phyloP scores from a whole-genome alignment of 2,888 invertebrate genomes.

The Noctua comes region DNA sequence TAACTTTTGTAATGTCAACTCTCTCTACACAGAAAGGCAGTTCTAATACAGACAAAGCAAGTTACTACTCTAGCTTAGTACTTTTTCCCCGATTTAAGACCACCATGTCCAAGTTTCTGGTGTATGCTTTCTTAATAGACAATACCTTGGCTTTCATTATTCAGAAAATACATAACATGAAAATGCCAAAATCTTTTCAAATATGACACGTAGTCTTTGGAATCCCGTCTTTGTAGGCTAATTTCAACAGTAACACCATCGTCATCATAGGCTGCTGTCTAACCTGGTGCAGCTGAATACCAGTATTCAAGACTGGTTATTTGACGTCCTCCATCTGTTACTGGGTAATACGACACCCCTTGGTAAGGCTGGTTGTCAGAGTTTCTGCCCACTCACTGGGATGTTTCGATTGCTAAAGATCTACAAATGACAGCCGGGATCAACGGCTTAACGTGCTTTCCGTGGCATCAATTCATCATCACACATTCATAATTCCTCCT shows the following conservation, averaged over 20 bases:
- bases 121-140: neutral
- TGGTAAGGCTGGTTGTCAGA: neutral
- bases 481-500: conserved; percentile 17
- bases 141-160: neutral
- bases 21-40: too few relatives aligned
- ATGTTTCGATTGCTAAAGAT: neutral
- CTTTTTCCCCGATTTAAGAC: neutral
- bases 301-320: neutral
- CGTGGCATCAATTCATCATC: neutral
- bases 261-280: neutral
- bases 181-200: neutral
- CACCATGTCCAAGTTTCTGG: neutral
- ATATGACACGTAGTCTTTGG: neutral
- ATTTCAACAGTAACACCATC: neutral
- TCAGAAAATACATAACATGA: neutral
- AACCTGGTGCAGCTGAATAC: neutral
- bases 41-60: neutral
- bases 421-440: neutral
- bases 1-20: neutral
- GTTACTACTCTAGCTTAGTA: neutral
- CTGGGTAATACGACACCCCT: neutral
- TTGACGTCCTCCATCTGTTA: neutral
- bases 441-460: neutral
- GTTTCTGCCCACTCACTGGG: neutral
- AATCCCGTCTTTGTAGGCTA: neutral